These are phyloP conservation scores for Coenonympha arcania DNA, from an alignment of 2,888 invertebrate genomes.

Conservation along the genomic window DNA sequence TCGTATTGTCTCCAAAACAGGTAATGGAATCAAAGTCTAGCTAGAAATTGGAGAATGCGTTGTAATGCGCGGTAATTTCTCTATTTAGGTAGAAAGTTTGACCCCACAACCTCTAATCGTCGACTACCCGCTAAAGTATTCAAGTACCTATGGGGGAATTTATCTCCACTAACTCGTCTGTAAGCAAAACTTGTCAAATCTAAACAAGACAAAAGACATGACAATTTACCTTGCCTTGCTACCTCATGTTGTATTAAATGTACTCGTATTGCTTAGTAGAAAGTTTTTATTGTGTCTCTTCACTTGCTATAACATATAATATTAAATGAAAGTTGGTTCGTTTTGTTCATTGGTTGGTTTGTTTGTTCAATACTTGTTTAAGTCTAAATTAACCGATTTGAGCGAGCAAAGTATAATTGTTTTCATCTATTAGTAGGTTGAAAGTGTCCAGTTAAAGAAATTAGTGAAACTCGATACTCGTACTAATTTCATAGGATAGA, in stretches of 20 bases:
- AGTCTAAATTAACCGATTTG: too few species aligned
- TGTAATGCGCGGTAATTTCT: conserved; percentile 35
- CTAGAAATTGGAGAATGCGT: conserved; percentile 11
- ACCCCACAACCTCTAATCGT: conserved; percentile 36
- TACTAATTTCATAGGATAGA: too few species aligned
- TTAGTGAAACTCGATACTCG: too few species aligned
- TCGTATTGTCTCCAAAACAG: too few species aligned
- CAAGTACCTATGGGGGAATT: conserved; percentile 20
- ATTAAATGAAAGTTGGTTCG: background rate
- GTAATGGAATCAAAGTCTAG: too few species aligned
- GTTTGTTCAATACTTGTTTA: too few species aligned
- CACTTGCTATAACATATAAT: background rate
- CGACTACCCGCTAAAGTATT: conserved; percentile 15
- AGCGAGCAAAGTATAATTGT: too few species aligned
- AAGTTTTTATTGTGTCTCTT: background rate
- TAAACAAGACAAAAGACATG: background rate
- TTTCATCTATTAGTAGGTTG: too few species aligned
- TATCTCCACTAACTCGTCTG: conserved; percentile 8
- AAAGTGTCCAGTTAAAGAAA: too few species aligned
- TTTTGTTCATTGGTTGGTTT: background rate
- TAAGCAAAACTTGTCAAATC: conserved; percentile 14
- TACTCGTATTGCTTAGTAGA: background rate
- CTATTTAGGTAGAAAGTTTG: conserved; percentile 47
- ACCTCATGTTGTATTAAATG: background rate
- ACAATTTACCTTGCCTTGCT: background rate